Base-by-base conservation (phyloP, 1,140 invertebrate genomes). In the Hydropsyche tenuis region DNA sequence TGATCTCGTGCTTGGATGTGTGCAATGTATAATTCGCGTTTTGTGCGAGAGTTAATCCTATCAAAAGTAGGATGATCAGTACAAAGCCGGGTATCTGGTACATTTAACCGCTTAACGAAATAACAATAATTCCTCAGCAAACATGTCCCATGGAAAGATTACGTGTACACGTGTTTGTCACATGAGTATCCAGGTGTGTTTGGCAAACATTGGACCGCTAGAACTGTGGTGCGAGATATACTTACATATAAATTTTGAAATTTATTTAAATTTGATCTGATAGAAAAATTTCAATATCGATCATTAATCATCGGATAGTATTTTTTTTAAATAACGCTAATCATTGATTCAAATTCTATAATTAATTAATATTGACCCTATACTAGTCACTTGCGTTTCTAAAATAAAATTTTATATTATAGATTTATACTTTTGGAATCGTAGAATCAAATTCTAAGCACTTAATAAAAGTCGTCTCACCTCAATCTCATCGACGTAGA, bases 101-200 rank as follows among this genome's bases (percentile, higher is more conserved):
- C 65, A 51, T 65, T 68, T 68, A 68, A 68, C 65, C 65, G 65
- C 65, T 68, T 68, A 68, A 68, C 65, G 65, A 48, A 48, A 68
- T 68, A 65, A 65, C 63, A 48, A 68, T 68, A 68, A 56, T 70
- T 53, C 51, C 27, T 12, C 14, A 16, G 68, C 51, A 56, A 70
- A 70, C 68, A 70, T 68, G 65, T 25, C 43, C 45, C 68, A 37
- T 56, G 12, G 68, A 56, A 70, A 56, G 46, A 70, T 70, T 70
- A 42, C 22, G 43, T 37, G 30, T 70, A 68, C 45, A 68, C 43
- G 63, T 65, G 63, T 65, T 65, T 48, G 45, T 48, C 45, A 16
- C 45, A 48, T 14, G 11, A 12, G 16, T n/a, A 48, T 48, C 45
- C 45, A 48, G 45, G 45, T 48, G 45, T 27, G 42, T 48, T 48